A percentile compares a stretch with the other conserved stretches of the same genome.
Conservation (phyloP, 2,797 vertebrate species). For the Corythornis leucogaster region DNA sequence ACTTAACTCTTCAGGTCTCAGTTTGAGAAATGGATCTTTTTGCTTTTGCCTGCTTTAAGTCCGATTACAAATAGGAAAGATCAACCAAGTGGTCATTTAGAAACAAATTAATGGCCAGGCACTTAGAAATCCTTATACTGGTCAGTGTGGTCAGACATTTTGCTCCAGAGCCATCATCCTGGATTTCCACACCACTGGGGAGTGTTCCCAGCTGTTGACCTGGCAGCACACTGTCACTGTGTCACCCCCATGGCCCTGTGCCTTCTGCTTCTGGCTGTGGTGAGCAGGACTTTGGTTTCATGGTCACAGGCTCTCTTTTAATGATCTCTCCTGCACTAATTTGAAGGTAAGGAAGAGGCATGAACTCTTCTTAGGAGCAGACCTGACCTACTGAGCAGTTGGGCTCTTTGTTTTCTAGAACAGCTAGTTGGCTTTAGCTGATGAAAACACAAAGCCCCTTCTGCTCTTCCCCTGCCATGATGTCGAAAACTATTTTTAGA, state of each 20-base stretch:
- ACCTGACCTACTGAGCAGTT: neutral
- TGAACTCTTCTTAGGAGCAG: neutral
- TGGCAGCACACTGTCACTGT: fast-evolving
- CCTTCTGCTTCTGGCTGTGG: neutral
- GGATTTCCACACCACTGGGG: neutral
- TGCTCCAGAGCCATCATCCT: neutral
- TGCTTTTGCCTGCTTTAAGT: neutral
- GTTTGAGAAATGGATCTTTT: neutral
- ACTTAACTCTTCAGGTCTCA: neutral
- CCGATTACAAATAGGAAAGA: neutral
- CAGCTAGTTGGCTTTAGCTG: neutral
- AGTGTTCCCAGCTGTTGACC: neutral
- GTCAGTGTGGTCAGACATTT: neutral
- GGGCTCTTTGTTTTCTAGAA: neutral
- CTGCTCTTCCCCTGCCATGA: neutral
- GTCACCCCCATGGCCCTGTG: neutral
- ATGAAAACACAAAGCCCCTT: neutral
- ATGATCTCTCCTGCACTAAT: neutral
- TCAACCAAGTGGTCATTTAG: neutral
- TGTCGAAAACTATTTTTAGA: neutral
- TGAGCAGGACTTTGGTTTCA: neutral
- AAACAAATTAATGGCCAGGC: neutral
- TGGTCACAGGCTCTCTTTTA: neutral
- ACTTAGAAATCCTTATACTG: neutral
- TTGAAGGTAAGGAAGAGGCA: neutral